These are phyloP conservation scores for Drosophila nebulosa DNA, from an alignment of 1,140 invertebrate genomes.

Conservation along the genomic window DNA sequence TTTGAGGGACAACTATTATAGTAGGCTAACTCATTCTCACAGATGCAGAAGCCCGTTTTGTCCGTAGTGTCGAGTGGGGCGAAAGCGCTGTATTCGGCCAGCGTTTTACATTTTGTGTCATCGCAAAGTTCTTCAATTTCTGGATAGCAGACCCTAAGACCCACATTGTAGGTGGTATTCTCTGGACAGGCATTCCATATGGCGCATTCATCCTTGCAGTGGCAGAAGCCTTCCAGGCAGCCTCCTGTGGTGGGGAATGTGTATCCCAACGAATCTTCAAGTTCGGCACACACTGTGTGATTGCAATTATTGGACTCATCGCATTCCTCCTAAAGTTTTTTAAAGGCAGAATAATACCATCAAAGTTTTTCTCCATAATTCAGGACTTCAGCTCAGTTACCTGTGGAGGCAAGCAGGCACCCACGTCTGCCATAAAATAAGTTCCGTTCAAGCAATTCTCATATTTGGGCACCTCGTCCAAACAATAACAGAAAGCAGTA, in stretches of 20 bases:
- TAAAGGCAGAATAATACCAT: too few relatives aligned
- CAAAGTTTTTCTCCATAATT: too few relatives aligned
- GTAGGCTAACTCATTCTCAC: constrained; percentile 4
- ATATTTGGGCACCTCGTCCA: constrained; percentile 32
- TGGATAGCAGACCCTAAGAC: not conserved
- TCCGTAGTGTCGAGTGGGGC: constrained; percentile 18
- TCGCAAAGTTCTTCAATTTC: not conserved
- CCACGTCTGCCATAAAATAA: not conserved
- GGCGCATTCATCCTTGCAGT: constrained; percentile 8
- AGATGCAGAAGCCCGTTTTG: constrained; percentile 25
- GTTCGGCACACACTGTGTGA: not conserved
- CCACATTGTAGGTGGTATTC: not conserved
- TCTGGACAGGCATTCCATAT: not conserved
- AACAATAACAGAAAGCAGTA: constrained; percentile 50
- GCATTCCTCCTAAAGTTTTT: not conserved
- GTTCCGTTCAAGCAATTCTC: constrained; percentile 14
- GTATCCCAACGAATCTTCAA: not conserved
- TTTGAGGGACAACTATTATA: constrained; percentile 19
- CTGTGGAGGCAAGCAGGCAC: not conserved
- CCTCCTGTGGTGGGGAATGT: not conserved
- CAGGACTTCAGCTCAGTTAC: constrained; percentile 7
- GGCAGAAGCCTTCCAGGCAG: not conserved
- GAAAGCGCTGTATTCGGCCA: constrained; percentile 12
- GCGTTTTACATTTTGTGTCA: not conserved
- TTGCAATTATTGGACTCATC: not conserved